phyloP scores from a whole-genome alignment of 2,113 vertebrate species.

The Etheostoma spectabile region DNA sequence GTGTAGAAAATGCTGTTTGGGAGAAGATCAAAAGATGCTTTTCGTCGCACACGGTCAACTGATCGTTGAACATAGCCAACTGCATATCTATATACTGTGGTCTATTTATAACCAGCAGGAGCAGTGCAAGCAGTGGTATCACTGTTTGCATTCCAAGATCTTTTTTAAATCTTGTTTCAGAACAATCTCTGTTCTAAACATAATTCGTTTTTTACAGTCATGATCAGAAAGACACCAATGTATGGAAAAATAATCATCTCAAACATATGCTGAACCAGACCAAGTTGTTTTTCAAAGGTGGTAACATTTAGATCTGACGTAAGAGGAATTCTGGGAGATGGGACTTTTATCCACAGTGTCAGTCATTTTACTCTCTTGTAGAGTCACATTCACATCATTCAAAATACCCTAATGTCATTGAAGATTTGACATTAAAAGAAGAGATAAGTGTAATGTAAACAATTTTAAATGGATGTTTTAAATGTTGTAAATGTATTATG shows the following conservation, averaged over 20 bases:
- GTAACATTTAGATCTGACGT: neutral
- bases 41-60: constrained; percentile 51
- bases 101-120: constrained; percentile 69
- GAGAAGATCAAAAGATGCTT: constrained; percentile 62
- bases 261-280: neutral
- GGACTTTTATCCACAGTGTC: neutral
- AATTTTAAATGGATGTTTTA: neutral
- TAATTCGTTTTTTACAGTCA: neutral
- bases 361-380: neutral
- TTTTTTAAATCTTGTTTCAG: constrained; percentile 12
- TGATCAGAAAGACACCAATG: neutral
- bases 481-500: neutral
- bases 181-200: neutral
- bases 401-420: neutral
- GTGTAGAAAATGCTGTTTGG: constrained; percentile 49
- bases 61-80: constrained; percentile 53
- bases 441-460: neutral
- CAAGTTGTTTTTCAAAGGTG: constrained; percentile 4
- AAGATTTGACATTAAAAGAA: neutral
- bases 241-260: neutral
- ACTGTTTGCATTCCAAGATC: constrained; percentile 31
- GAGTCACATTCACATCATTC: neutral
- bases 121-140: constrained; percentile 25
- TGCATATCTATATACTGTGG: constrained; percentile 64
- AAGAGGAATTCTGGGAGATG: constrained; percentile 16